Evolutionary conservation across 2,797 vertebrate genomes (phyloP).

Genomic region (Moxostoma hubbsi): DNA sequence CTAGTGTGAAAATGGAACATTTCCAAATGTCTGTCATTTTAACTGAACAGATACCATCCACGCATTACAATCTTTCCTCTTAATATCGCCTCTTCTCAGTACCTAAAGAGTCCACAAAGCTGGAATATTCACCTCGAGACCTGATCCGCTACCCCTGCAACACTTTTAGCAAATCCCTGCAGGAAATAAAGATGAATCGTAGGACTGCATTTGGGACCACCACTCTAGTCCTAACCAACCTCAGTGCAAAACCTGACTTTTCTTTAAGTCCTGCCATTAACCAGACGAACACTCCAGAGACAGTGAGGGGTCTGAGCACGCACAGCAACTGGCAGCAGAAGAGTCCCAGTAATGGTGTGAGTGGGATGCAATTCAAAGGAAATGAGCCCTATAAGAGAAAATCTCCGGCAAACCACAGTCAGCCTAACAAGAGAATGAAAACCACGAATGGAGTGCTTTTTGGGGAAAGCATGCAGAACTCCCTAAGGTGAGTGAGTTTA

Average conservation of each 20-base stretch:
- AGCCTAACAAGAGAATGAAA: slow-evolving; percentile 88
- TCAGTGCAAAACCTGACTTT: slow-evolving; percentile 72
- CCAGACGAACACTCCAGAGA: slow-evolving; percentile 72
- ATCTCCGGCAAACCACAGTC: slow-evolving; percentile 76
- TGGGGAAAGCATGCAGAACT: slow-evolving; percentile 68
- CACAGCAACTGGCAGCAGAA: slow-evolving; percentile 70
- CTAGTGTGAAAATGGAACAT: not conserved
- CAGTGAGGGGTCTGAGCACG: slow-evolving; percentile 66
- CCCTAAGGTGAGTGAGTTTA: slow-evolving; percentile 36
- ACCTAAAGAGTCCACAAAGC: slow-evolving; percentile 61
- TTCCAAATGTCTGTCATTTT: not conserved
- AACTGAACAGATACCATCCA: not conserved
- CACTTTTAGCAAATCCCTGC: slow-evolving; percentile 81
- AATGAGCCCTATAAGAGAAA: slow-evolving; percentile 70
- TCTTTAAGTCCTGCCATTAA: slow-evolving; percentile 64
- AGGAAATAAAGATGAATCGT: slow-evolving; percentile 89
- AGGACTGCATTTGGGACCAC: slow-evolving; percentile 86
- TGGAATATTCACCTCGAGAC: slow-evolving; percentile 64
- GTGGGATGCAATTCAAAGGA: slow-evolving; percentile 74
- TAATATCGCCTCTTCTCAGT: slow-evolving; percentile 69
- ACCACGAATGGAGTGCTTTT: slow-evolving; percentile 73
- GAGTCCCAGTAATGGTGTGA: slow-evolving; percentile 76
- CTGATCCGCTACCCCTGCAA: slow-evolving; percentile 89
- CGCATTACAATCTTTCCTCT: slow-evolving; percentile 19
- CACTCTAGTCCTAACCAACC: slow-evolving; percentile 87